These are phyloP conservation scores for Lasioglossum albipes DNA, from an alignment of 1,140 invertebrate genomes.

Conservation along the genomic window DNA sequence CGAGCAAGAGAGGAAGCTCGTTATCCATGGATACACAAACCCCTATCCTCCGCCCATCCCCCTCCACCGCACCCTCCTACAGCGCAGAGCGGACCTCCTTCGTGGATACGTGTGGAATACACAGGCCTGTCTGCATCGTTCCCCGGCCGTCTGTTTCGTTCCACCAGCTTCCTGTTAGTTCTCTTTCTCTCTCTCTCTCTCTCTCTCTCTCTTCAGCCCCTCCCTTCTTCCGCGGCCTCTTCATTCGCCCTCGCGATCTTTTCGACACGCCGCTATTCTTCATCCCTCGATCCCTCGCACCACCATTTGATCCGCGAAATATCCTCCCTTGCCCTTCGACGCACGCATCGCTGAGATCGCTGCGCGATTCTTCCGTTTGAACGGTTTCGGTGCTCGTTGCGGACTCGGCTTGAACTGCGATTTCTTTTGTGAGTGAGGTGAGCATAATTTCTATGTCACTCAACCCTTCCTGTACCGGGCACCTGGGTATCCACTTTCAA, in stretches of 20 bases:
- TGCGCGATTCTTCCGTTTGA: too few relatives aligned
- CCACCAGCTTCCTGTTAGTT: conserved; percentile 62
- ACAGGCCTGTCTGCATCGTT: conserved; percentile 24
- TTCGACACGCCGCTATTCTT: too few relatives aligned
- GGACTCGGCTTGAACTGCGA: too few relatives aligned
- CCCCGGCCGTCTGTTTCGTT: conserved; percentile 21
- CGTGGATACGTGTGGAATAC: conserved; percentile 43
- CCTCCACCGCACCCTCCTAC: conserved; percentile 43
- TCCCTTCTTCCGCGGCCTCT: neutral
- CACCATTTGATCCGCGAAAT: too few relatives aligned
- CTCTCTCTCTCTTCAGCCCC: neutral
- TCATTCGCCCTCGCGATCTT: neutral
- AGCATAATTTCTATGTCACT: too few relatives aligned
- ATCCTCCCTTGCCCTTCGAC: too few relatives aligned
- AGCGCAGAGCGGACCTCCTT: conserved; percentile 51
- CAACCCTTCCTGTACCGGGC: too few relatives aligned
- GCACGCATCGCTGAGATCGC: too few relatives aligned
- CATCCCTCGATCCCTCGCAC: too few relatives aligned
- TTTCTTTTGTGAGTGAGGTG: too few relatives aligned
- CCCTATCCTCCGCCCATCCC: conserved; percentile 3
- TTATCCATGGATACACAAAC: conserved; percentile 77
- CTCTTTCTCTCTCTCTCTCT: neutral
- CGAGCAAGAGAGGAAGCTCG: conserved; percentile 76
- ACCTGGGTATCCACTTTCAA: too few relatives aligned
- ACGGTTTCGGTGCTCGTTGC: too few relatives aligned